Evolutionary conservation across 2,888 invertebrate species (phyloP), one percentile per base, ranked within the genome.

Genomic region (Ophion ventricosus): DNA sequence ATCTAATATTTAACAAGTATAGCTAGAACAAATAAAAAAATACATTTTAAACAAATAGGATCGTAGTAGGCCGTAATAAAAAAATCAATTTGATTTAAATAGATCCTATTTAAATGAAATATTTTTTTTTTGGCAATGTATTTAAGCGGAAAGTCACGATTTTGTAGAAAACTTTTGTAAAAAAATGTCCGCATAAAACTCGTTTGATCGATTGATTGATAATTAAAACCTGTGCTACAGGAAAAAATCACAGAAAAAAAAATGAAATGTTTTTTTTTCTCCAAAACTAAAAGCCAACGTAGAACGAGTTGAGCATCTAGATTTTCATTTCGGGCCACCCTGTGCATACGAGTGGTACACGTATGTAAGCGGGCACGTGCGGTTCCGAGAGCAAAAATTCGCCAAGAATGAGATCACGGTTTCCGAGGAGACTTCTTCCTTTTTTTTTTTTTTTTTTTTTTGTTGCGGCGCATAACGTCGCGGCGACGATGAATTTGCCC

Each of bases 401-500:
- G 23, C 66, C 40, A 43, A 40, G 2, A 26, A n/a, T 29, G 49
- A 69, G 54, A 69, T 69, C 35, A 57, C 40, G 35, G 10, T 57
- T 35, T 56, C 23, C 40, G 17, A 11, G 43, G 17, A 11, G 43
- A 29, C 23, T 4, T 69, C 25, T 25, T 56, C 14, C 7, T 25
- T 35, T n/a, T n/a, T 20, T 49, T 56, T 54, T 43, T 26, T 25
- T 66, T 57, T 66, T 40, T 26, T 14, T 67, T 17, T 11, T 25
- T 26, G 8, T n/a, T 8, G 49, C 49, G 17, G 0, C 49, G 49
- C 49, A 17, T 49, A 49, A 2, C 43, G 20, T 61, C 40, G 17
- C 43, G 25, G n/a, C 64, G 64, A 29, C 35, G 75, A 75, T 17
- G 75, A 66, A 76, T 76, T 76, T 35, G 49, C 64, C 20, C 26